Evolutionary conservation across 2,888 invertebrate species (phyloP), one percentile per base, ranked within the genome.

Genomic region (Apamea epomidion): DNA sequence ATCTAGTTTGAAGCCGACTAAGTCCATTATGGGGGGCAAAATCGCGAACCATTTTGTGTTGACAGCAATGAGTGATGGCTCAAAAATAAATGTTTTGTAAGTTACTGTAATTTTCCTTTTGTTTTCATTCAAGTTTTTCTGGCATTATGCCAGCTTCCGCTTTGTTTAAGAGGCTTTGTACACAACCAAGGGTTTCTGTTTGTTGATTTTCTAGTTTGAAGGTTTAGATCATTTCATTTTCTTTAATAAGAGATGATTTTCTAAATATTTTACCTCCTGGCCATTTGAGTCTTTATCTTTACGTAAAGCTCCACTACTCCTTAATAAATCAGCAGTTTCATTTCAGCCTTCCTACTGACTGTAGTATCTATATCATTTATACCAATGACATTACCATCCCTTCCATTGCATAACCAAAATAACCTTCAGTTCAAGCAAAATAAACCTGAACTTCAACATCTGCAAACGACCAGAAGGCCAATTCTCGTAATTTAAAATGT

Each of bases 71-170:
- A 87, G 67, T 78, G 77, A 86, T 86, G 78, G 78, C 69, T 78
- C 75, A 81, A 75, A 80, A 88, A 88, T 51, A 75, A 80, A 85
- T 70, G 74, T 86, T 80, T 84, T 80, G 77, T 78, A 87, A 78
- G 77, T 86, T 80, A 8, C 77, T 51, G 58, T 74, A 84, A 75
- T 78, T 62, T 75, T 70, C n/a, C 65, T 76, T 76, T 87, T 76
- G 80, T 80, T 78, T 84, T 68, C 67, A 70, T 60, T 0, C 37
- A 65, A 69, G 54, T 48, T 58, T 76, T 75, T 70, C 29, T 76
- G 77, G 80, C 74, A 2, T 60, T 64, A 68, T 75, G 73, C 77
- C 67, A 87, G 58, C 32, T 21, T 67, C 42, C 62, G 70, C 45
- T 78, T 85, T 85, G 75, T 75, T 84, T 64, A 65, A 74, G 78